phyloP scores from a whole-genome alignment of 2,888 invertebrate species.

The Enchytraeus crypticus region DNA sequence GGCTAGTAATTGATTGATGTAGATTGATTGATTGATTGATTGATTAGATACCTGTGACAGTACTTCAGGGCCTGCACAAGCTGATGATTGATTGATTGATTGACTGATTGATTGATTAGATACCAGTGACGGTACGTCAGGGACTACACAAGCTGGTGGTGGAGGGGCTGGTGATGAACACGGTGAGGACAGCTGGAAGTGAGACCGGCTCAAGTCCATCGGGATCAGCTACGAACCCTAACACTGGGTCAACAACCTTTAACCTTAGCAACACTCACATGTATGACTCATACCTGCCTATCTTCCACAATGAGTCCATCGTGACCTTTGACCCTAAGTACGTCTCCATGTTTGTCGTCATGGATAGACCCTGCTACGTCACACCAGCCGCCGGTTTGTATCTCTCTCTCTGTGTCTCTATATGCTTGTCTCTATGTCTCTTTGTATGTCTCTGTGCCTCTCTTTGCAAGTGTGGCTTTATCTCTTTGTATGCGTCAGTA shows the following conservation, averaged over 20 bases:
- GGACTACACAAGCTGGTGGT: constrained; percentile 76
- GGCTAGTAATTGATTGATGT: too few species aligned
- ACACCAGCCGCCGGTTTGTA: constrained; percentile 64
- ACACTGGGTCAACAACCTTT: too few species aligned
- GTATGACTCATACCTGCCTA: constrained; percentile 50
- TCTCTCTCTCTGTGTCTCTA: too few species aligned
- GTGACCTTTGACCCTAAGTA: constrained; percentile 80
- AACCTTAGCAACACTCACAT: constrained; percentile 6
- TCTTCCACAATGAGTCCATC: constrained; percentile 78
- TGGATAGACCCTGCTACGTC: constrained; percentile 88
- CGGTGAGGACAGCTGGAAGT: background rate
- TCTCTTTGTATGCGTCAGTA: too few species aligned
- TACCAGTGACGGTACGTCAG: constrained; percentile 71
- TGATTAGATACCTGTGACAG: too few species aligned
- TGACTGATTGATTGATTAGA: constrained; percentile 48
- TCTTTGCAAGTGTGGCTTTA: too few species aligned
- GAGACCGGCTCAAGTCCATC: background rate
- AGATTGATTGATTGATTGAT: too few species aligned
- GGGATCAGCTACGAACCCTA: too few species aligned
- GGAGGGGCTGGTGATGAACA: constrained; percentile 60
- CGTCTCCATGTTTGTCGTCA: constrained; percentile 89
- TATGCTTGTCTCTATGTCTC: too few species aligned
- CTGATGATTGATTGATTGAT: too few species aligned
- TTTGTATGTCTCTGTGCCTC: too few species aligned
- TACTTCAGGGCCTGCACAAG: too few species aligned